Evolutionary conservation across 1,140 invertebrate genomes (phyloP).

Genomic region (Lysiphlebus fabarum): DNA sequence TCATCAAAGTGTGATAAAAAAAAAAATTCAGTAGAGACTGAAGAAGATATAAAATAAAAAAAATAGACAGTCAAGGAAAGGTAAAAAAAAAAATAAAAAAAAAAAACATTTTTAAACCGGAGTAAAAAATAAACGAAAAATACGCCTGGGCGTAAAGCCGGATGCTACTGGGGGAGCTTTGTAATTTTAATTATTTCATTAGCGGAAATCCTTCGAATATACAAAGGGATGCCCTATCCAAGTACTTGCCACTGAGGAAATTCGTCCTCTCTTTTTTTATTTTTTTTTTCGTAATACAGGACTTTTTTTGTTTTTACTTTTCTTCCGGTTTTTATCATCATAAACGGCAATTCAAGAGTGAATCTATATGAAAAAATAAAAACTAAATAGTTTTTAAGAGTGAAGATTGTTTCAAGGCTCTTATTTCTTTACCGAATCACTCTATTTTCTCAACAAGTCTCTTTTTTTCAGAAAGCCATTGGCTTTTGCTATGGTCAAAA

Average conservation of each 20-base stretch:
- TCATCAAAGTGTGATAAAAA: background rate
- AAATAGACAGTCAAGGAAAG: background rate
- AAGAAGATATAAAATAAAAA: background rate
- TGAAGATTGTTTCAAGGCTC: too few relatives aligned
- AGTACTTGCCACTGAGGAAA: slow-evolving; percentile 17
- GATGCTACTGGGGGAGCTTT: slow-evolving; percentile 30
- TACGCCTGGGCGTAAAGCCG: slow-evolving; percentile 8
- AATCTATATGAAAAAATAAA: too few relatives aligned
- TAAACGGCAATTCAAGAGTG: too few relatives aligned
- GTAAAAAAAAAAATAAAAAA: background rate
- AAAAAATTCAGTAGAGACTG: background rate
- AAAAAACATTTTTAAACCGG: background rate
- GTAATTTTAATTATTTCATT: slow-evolving; percentile 48
- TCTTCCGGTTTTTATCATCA: too few relatives aligned
- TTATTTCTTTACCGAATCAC: too few relatives aligned
- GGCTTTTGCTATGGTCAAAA: too few relatives aligned
- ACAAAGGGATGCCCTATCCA: slow-evolving; percentile 22
- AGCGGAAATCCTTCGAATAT: slow-evolving; percentile 35
- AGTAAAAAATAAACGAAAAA: slow-evolving; percentile 5
- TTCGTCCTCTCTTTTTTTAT: slow-evolving; percentile 8
- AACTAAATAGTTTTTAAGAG: too few relatives aligned
- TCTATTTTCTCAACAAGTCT: too few relatives aligned
- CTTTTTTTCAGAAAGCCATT: too few relatives aligned
- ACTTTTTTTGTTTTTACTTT: background rate
- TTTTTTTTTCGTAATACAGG: slow-evolving; percentile 2